phyloP scores from a whole-genome alignment of 2,888 invertebrate genomes.

The Baronia brevicornis region DNA sequence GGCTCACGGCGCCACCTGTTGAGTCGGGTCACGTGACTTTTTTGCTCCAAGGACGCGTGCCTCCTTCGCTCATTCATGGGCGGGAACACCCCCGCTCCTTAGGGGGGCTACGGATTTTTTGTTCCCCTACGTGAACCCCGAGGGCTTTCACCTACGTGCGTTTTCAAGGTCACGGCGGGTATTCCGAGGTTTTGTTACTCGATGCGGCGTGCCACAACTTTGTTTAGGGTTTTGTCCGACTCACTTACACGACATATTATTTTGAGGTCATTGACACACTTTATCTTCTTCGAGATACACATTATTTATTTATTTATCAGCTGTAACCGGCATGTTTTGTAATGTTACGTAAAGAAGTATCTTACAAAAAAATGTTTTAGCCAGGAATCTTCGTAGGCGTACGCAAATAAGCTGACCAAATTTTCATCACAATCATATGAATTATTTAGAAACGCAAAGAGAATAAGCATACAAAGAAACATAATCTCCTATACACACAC shows the following conservation, averaged over 20 bases:
- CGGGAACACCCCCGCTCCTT: conserved; percentile 61
- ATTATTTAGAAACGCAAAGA: no score
- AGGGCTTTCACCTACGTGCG: conserved; percentile 74
- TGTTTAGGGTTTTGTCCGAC: conserved; percentile 30
- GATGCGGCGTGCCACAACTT: conserved; percentile 46
- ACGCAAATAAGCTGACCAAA: no score
- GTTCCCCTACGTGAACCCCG: conserved; percentile 69
- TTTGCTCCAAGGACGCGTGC: conserved; percentile 73
- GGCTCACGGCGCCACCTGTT: conserved; percentile 71
- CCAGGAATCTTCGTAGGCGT: no score
- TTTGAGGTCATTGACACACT: conserved; percentile 20
- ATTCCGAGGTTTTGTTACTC: conserved; percentile 62
- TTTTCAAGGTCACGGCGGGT: conserved; percentile 73
- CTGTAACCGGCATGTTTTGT: not conserved
- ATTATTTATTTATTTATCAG: conserved; percentile 1
- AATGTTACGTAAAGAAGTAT: conserved; percentile 1
- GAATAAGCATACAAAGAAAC: no score
- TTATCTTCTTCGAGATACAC: conserved; percentile 8
- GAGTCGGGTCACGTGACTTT: conserved; percentile 72
- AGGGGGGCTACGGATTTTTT: conserved; percentile 67
- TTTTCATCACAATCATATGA: no score
- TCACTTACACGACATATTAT: conserved; percentile 22
- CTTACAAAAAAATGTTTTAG: not conserved
- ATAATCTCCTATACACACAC: no score
- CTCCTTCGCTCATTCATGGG: conserved; percentile 75